phyloP scores from a whole-genome alignment of 2,797 vertebrate genomes.

The Helarctos malayanus region DNA sequence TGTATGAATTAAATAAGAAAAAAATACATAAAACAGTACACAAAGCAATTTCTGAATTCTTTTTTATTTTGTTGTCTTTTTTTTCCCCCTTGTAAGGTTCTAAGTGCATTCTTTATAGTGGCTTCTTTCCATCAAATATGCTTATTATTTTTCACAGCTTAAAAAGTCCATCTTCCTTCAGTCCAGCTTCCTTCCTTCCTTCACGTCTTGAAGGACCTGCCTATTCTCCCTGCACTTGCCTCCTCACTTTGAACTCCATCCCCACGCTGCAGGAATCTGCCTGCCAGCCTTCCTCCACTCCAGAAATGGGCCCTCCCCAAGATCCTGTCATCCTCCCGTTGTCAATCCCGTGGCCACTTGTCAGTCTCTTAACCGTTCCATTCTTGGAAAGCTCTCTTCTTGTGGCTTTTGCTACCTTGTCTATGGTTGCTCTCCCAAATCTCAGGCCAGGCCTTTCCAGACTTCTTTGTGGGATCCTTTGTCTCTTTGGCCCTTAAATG shows the following conservation, averaged over 20 bases:
- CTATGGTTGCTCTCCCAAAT: neutral
- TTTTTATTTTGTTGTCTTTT: neutral
- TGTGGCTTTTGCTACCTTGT: neutral
- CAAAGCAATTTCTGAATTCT: neutral
- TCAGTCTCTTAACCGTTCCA: neutral
- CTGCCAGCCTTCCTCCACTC: neutral
- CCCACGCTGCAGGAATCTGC: neutral
- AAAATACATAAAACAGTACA: neutral
- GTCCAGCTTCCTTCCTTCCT: neutral
- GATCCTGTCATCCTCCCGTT: neutral
- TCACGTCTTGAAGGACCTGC: neutral
- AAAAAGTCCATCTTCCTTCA: neutral
- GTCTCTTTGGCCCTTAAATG: neutral
- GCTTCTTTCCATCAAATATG: neutral
- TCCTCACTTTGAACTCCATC: neutral
- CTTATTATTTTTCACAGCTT: slow-evolving; percentile 39
- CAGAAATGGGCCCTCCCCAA: neutral
- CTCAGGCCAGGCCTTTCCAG: neutral
- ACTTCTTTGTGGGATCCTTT: neutral
- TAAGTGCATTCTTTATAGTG: neutral
- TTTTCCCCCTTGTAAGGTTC: neutral
- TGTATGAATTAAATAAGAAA: neutral
- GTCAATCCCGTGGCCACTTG: neutral
- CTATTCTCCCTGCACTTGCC: neutral
- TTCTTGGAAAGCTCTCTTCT: neutral